Conservation (phyloP, 2,888 invertebrate species). For the Lissocephala sabroskyi region DNA sequence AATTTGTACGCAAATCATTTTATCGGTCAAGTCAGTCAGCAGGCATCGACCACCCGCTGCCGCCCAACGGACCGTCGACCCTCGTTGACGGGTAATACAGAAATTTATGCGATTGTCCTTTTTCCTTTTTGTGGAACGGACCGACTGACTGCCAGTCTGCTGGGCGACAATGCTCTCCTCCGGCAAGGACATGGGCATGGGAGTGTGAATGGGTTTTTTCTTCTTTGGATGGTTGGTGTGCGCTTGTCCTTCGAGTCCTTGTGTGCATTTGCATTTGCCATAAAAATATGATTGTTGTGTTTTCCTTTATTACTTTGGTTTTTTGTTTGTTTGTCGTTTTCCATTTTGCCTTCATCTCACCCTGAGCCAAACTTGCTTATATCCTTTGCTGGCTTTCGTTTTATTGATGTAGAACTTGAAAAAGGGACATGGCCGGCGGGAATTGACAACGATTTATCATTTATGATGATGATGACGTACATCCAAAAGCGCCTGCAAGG, state of each 20-base stretch:
- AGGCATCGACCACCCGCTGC: too few species aligned
- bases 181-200: not conserved
- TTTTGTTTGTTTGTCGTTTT: slow-evolving; percentile 33
- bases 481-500: not conserved
- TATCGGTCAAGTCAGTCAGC: slow-evolving; percentile 37
- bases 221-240: not conserved
- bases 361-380: not conserved
- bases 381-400: slow-evolving; percentile 17
- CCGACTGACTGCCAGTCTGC: slow-evolving; percentile 4
- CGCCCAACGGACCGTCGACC: slow-evolving; percentile 1
- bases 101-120: slow-evolving; percentile 34
- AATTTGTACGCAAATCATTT: slow-evolving; percentile 69
- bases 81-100: slow-evolving; percentile 24
- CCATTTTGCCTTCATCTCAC: not conserved
- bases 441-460: slow-evolving; percentile 56
- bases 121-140: slow-evolving; percentile 6
- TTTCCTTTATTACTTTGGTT: slow-evolving; percentile 49
- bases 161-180: not conserved
- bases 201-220: slow-evolving; percentile 23
- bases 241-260: slow-evolving; percentile 14
- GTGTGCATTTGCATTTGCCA: slow-evolving; percentile 53
- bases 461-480: slow-evolving; percentile 34
- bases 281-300: slow-evolving; percentile 60
- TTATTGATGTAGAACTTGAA: slow-evolving; percentile 35
- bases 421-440: slow-evolving; percentile 42